phyloP scores from a whole-genome alignment of 2,113 vertebrate genomes.

The Oncorhynchus mykiss region DNA sequence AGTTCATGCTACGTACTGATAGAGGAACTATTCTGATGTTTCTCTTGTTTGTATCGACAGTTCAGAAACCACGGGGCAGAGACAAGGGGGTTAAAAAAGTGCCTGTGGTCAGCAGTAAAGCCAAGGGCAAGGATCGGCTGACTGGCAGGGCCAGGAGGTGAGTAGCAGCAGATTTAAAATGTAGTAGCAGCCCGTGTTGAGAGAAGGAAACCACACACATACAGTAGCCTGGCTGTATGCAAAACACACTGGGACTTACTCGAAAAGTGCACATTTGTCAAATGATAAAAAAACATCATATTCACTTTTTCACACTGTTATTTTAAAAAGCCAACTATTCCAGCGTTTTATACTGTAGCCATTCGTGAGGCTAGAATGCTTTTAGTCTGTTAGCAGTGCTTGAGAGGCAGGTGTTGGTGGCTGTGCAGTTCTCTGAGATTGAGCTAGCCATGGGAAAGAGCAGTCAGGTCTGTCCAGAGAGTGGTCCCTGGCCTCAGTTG shows the following conservation, averaged over 20 bases:
- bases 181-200: not conserved
- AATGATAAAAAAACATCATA: too few relatives aligned
- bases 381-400: too few relatives aligned
- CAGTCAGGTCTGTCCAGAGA: not conserved
- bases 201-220: not conserved
- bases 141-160: conserved; percentile 95
- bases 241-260: not conserved
- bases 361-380: too few relatives aligned
- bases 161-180: conserved; percentile 27
- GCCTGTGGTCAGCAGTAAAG: conserved; percentile 81
- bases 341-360: too few relatives aligned
- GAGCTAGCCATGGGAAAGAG: too few relatives aligned
- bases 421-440: too few relatives aligned
- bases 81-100: conserved; percentile 71
- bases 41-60: conserved; percentile 64
- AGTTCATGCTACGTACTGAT: too few relatives aligned
- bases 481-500: too few relatives aligned
- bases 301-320: too few relatives aligned
- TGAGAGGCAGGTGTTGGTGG: not conserved
- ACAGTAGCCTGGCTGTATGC: not conserved
- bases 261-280: too few relatives aligned
- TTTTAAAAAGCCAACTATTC: not conserved
- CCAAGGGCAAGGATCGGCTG: conserved; percentile 90
- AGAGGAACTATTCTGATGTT: not conserved
- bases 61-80: conserved; percentile 70